These are phyloP conservation scores for Drosophila lowei DNA, from an alignment of 1,140 invertebrate genomes.

Conservation along the genomic window DNA sequence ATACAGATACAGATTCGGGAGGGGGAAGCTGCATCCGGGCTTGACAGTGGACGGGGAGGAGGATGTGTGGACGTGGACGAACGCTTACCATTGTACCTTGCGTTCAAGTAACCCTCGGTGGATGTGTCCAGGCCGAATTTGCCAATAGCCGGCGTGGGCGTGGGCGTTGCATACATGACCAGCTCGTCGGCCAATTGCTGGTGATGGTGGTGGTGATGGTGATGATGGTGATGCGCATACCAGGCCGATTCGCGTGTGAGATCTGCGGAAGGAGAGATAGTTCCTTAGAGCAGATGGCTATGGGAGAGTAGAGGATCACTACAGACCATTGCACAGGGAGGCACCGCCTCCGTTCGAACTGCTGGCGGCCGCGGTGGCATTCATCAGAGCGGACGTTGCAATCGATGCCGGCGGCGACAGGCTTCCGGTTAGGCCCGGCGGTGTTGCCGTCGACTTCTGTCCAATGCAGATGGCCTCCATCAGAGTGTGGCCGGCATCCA, in stretches of 20 bases:
- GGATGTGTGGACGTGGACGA: slow-evolving; percentile 32
- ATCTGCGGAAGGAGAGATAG: slow-evolving; percentile 41
- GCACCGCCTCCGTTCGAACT: slow-evolving; percentile 35
- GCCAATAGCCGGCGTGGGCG: slow-evolving; percentile 68
- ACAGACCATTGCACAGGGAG: slow-evolving; percentile 63
- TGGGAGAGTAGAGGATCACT: background rate
- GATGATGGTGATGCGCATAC: slow-evolving; percentile 77
- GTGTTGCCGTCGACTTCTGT: slow-evolving; percentile 34
- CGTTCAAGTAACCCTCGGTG: slow-evolving; percentile 81
- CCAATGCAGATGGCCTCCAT: slow-evolving; percentile 69
- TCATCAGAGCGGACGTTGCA: slow-evolving; percentile 58
- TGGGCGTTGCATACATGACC: slow-evolving; percentile 74
- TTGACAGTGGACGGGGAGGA: background rate
- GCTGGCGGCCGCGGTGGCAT: slow-evolving; percentile 40
- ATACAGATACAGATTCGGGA: background rate
- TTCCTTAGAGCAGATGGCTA: background rate
- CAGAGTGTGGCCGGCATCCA: slow-evolving; percentile 62
- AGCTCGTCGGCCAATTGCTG: slow-evolving; percentile 72
- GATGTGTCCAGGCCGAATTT: slow-evolving; percentile 80
- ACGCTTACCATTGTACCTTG: slow-evolving; percentile 83
- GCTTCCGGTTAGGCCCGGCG: slow-evolving; percentile 45
- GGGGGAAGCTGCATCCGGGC: slow-evolving; percentile 49
- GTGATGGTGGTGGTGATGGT: slow-evolving; percentile 71
- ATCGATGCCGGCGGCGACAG: slow-evolving; percentile 47
- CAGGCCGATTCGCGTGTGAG: slow-evolving; percentile 75